These are phyloP conservation scores for Thryonomys swinderianus DNA, from an alignment of 2,113 vertebrate species.

Conservation along the genomic window DNA sequence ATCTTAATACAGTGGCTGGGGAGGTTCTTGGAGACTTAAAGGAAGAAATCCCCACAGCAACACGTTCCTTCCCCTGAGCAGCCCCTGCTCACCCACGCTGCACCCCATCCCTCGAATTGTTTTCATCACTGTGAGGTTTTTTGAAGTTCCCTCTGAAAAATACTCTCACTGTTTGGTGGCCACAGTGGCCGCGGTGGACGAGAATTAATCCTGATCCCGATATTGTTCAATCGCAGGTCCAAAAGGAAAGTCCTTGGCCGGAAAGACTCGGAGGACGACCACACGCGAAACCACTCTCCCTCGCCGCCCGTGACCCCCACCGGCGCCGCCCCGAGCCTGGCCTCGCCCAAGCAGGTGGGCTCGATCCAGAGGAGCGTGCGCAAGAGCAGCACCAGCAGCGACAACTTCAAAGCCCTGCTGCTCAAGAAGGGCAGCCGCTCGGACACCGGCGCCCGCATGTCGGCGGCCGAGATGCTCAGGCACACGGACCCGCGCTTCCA, in stretches of 20 bases:
- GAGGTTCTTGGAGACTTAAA: not conserved
- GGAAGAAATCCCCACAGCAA: not conserved
- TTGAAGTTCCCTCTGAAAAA: not conserved
- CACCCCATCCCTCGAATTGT: not conserved
- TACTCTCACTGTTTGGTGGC: not conserved
- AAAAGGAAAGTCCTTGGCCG: slow-evolving; percentile 98
- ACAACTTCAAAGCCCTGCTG: slow-evolving; percentile 99
- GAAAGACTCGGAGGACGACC: slow-evolving; percentile 96
- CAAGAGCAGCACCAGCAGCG: slow-evolving; percentile 96
- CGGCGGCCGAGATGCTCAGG: slow-evolving; percentile 96
- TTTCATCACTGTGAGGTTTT: not conserved
- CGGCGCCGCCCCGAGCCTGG: slow-evolving; percentile 83
- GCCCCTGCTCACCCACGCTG: no score
- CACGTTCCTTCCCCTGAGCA: not conserved
- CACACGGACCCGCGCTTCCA: slow-evolving; percentile 95
- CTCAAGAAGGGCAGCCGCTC: slow-evolving; percentile 96
- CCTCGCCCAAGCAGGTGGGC: slow-evolving; percentile 89
- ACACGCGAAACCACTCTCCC: slow-evolving; percentile 86
- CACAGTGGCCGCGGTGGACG: accelerated
- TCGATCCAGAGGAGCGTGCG: slow-evolving; percentile 95
- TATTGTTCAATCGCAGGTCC: slow-evolving; percentile 88
- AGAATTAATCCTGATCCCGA: slow-evolving; percentile 36
- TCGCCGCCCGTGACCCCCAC: slow-evolving; percentile 95
- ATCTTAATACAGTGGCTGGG: no score
- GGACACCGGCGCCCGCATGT: slow-evolving; percentile 96